A percentile compares a stretch with the other conserved stretches of the same genome.
phyloP scores from a whole-genome alignment of 2,113 vertebrate genomes.

The Nettapus auritus region DNA sequence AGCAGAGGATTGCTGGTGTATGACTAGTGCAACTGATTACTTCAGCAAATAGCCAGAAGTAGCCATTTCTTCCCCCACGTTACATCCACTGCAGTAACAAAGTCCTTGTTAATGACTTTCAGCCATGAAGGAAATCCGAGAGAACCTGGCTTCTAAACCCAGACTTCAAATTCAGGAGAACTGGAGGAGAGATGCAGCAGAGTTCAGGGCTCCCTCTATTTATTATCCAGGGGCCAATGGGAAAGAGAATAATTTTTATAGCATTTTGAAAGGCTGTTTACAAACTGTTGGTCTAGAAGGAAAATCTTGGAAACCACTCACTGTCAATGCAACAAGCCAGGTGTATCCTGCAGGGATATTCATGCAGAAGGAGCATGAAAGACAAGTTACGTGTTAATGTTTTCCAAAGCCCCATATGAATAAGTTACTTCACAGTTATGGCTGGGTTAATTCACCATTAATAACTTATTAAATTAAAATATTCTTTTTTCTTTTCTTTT shows the following conservation, averaged over 20 bases:
- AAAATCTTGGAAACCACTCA: slow-evolving; percentile 15
- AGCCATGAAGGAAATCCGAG: background rate
- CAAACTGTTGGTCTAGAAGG: background rate
- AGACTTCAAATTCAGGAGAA: background rate
- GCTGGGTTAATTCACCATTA: background rate
- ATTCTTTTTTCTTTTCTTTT: background rate
- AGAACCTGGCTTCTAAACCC: background rate
- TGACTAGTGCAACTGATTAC: slow-evolving; percentile 28
- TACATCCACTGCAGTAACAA: slow-evolving; percentile 32
- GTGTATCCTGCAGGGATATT: background rate
- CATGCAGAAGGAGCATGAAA: background rate
- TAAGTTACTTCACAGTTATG: background rate
- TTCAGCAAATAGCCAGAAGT: slow-evolving; percentile 48
- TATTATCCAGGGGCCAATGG: background rate
- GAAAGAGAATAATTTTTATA: background rate
- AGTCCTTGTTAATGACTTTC: slow-evolving; percentile 27
- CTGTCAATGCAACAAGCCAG: background rate
- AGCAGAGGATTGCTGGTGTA: background rate
- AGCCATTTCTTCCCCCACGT: slow-evolving; percentile 6
- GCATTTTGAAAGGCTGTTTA: background rate
- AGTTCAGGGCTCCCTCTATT: background rate
- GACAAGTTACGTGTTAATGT: background rate
- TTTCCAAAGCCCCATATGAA: background rate
- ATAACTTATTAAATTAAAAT: background rate
- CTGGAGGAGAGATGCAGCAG: background rate